Evolutionary conservation across 2,113 vertebrate species (phyloP).

Genomic region (Entomyzon cyanotis): DNA sequence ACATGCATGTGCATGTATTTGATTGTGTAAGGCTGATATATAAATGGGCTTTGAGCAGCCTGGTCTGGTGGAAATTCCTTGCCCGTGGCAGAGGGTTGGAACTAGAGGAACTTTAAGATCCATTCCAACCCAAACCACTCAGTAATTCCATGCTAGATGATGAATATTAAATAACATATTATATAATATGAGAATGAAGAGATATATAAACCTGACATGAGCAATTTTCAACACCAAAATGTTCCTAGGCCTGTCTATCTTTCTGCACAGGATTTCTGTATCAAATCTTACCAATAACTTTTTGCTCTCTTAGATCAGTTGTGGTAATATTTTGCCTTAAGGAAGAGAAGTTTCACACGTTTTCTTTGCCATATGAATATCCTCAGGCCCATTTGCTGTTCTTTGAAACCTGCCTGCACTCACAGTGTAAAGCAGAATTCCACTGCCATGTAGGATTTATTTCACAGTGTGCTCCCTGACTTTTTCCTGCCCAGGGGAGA

Average conservation of each 20-base stretch:
- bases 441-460: not conserved
- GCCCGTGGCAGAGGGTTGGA: not conserved
- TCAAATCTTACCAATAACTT: not conserved
- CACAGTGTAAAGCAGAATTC: not conserved
- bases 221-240: not conserved
- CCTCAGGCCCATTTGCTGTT: not conserved
- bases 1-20: not conserved
- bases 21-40: not conserved
- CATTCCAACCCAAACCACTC: not conserved
- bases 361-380: not conserved
- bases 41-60: not conserved
- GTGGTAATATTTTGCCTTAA: not conserved
- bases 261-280: not conserved
- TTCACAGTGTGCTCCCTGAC: not conserved
- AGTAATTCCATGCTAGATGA: accelerated
- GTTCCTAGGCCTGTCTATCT: not conserved
- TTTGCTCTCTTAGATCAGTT: not conserved
- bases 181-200: not conserved
- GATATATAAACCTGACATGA: not conserved
- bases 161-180: not conserved
- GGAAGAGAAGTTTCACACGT: not conserved
- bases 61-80: not conserved
- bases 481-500: not conserved
- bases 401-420: not conserved
- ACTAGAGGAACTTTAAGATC: not conserved